Evolutionary conservation across 2,888 invertebrate genomes (phyloP).

Genomic region (Morinoia aosen): DNA sequence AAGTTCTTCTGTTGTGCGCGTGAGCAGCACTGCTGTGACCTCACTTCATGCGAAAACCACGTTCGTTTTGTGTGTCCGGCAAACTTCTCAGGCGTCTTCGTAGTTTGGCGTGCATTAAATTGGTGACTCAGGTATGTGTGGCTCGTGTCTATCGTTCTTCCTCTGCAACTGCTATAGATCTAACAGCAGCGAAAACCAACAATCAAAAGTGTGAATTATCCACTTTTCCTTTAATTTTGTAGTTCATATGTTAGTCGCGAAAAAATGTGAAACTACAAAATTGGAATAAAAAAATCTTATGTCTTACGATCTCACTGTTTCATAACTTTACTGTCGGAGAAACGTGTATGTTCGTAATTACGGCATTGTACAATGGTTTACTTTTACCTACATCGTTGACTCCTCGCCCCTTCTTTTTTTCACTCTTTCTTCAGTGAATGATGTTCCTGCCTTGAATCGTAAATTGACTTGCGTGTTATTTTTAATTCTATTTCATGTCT

Average conservation of each 20-base stretch:
- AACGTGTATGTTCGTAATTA: no score
- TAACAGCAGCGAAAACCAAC: background rate
- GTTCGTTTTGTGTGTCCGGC: background rate
- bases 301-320: background rate
- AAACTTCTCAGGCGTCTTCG: background rate
- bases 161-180: background rate
- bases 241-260: background rate
- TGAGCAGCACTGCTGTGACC: background rate
- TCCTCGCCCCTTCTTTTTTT: background rate
- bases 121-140: background rate
- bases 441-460: background rate
- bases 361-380: no score
- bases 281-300: background rate
- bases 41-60: background rate
- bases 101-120: background rate
- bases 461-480: background rate
- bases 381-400: background rate
- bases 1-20: background rate
- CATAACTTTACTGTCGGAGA: no score
- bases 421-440: background rate
- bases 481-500: background rate
- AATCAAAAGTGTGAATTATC: background rate
- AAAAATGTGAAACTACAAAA: background rate
- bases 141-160: background rate
- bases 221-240: background rate